Evolutionary conservation across 53 echinoderm and acorn worm species (phyloP), one percentile per base, ranked within the genome.

Genomic region (Antedon mediterranea): DNA sequence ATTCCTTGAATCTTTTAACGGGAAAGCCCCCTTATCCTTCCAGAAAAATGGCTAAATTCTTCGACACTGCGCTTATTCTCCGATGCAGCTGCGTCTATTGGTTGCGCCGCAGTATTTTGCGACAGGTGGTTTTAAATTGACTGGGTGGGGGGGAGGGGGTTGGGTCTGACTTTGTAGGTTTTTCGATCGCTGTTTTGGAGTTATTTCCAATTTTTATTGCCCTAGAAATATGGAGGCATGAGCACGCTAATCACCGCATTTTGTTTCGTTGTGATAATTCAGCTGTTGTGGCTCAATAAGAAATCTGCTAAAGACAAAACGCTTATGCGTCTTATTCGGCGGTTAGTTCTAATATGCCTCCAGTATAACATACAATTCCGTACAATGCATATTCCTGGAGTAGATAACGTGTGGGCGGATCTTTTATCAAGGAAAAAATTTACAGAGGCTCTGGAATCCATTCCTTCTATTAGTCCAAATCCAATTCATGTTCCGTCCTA

Each of bases 271-370:
- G 76, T 7, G 85, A 81, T 18, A 85, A 85, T 44, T 28, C 75
- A 33, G 82, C 82, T 31, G 86, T 86, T 27, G 86, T 86, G 15
- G 74, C 73, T 85, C 28, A 81, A 77, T 33, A 85, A 77, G 28
- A 77, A 85, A 82, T 43, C 85, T 26, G 72, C 78, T 31, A 81
- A 77, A 32, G 81, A 77, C n/a, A 4, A 41, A 0, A n/a, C 30
- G 0, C 79, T 86, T 29, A 75, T 84, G 79, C 74, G 57, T 27
- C 70, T 79, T 15, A n/a, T 75, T 27, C 75, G 79, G 0, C 57
- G 32, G 0, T 32, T 84, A 26, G 79, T 84, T 26, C 20, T 84
- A 4, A 71, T 74, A 28, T 85, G 78, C 43, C 73, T 85, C n/a
- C 32, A 30, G 9, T 4, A 77, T 15, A 81, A 81, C 77, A 70